Evolutionary conservation across 2,888 invertebrate species (phyloP).

Genomic region (Drosophila peninsularis): DNA sequence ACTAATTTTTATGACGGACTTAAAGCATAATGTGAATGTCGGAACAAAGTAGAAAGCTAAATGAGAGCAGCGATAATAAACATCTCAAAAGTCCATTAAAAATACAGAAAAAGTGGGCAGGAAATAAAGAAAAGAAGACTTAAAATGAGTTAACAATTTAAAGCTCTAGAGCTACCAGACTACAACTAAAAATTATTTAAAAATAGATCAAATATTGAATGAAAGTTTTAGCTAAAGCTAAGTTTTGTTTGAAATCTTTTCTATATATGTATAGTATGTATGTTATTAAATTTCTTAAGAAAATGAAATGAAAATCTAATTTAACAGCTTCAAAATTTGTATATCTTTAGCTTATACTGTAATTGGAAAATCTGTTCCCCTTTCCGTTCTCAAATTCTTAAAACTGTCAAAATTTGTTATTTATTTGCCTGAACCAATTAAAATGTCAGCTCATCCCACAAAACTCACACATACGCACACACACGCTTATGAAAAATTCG

Average conservation of each 20-base stretch:
- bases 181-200: not conserved
- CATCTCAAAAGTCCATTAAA: not conserved
- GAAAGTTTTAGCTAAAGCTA: not conserved
- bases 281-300: not conserved
- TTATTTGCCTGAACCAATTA: constrained; percentile 62
- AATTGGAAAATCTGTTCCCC: constrained; percentile 11
- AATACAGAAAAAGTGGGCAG: not conserved
- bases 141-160: not conserved
- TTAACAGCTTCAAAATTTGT: not conserved
- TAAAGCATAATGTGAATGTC: not conserved
- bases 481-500: constrained; percentile 7
- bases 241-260: not conserved
- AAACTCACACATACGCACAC: constrained; percentile 12
- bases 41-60: constrained; percentile 40
- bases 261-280: not conserved
- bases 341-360: constrained; percentile 16
- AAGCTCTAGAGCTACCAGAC: not conserved
- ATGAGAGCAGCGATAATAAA: constrained; percentile 14
- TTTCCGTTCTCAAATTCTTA: constrained; percentile 20
- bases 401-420: constrained; percentile 54
- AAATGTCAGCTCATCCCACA: constrained; percentile 55
- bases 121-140: not conserved
- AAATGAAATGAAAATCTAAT: not conserved
- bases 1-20: constrained; percentile 4
- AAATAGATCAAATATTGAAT: not conserved